These are phyloP conservation scores for Arremon brunneinucha DNA, from an alignment of 2,797 vertebrate species.

Conservation along the genomic window DNA sequence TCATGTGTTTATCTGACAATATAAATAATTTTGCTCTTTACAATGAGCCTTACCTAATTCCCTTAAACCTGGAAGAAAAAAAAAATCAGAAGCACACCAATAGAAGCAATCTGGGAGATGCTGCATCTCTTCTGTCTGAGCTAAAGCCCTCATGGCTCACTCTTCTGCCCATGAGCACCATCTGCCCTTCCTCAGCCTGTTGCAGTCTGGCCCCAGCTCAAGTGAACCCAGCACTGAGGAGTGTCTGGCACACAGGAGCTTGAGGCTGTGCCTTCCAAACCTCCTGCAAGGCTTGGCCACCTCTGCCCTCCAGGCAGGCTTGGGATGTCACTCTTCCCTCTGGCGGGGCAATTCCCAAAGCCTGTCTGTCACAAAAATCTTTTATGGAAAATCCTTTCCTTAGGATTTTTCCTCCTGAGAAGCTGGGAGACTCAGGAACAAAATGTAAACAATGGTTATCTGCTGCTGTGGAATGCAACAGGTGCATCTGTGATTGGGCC, in stretches of 20 bases:
- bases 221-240: not conserved
- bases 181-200: not conserved
- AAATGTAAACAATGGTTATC: too few species aligned
- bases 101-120: fast-evolving
- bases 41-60: not conserved
- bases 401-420: too few species aligned
- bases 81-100: not conserved
- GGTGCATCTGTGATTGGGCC: too few species aligned
- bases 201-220: not conserved
- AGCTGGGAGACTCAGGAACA: too few species aligned
- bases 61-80: fast-evolving
- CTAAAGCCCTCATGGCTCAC: not conserved
- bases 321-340: not conserved
- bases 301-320: not conserved
- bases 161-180: not conserved
- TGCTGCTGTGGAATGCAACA: too few species aligned
- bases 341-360: not conserved
- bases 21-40: not conserved
- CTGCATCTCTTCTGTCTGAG: not conserved
- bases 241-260: not conserved
- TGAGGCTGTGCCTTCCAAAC: not conserved
- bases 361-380: not conserved
- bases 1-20: not conserved
- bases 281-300: not conserved
- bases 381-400: too few species aligned